A percentile compares a stretch with the other conserved stretches of the same genome.
Evolutionary conservation across 1,140 invertebrate genomes (phyloP).

Genomic region (Gryllus bimaculatus): DNA sequence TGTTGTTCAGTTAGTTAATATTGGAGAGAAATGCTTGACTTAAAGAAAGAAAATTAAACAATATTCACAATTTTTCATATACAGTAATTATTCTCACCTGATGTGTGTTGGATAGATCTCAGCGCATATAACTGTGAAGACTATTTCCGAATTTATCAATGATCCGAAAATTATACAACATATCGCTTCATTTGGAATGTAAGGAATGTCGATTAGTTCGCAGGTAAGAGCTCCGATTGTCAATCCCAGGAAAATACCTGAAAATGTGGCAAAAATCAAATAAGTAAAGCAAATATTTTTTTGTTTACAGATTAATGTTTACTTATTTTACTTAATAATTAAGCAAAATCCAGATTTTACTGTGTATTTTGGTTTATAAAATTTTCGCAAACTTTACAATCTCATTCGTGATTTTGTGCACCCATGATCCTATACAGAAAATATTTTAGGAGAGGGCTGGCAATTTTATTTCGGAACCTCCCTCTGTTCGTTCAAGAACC

Average conservation of each 20-base stretch:
- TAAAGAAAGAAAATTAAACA: too few relatives aligned
- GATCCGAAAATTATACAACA: neutral
- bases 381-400: too few relatives aligned
- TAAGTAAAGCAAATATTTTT: neutral
- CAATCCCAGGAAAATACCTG: neutral
- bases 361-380: too few relatives aligned
- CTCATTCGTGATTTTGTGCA: too few relatives aligned
- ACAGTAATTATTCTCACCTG: neutral
- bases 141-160: neutral
- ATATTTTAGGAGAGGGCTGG: too few relatives aligned
- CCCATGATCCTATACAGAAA: too few relatives aligned
- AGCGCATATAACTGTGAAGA: neutral
- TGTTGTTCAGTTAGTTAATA: too few relatives aligned
- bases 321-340: neutral
- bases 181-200: neutral
- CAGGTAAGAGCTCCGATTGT: neutral
- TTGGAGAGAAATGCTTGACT: too few relatives aligned
- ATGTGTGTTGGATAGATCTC: neutral
- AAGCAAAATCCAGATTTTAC: neutral
- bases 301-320: neutral
- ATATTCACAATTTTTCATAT: too few relatives aligned
- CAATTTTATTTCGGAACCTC: too few relatives aligned
- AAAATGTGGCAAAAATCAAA: neutral
- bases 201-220: neutral
- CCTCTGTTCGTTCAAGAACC: too few relatives aligned